A percentile compares a stretch with the other conserved stretches of the same genome.
These are phyloP conservation scores for Harpalus rufipes DNA, from an alignment of 2,888 invertebrate species.

Conservation along the genomic window DNA sequence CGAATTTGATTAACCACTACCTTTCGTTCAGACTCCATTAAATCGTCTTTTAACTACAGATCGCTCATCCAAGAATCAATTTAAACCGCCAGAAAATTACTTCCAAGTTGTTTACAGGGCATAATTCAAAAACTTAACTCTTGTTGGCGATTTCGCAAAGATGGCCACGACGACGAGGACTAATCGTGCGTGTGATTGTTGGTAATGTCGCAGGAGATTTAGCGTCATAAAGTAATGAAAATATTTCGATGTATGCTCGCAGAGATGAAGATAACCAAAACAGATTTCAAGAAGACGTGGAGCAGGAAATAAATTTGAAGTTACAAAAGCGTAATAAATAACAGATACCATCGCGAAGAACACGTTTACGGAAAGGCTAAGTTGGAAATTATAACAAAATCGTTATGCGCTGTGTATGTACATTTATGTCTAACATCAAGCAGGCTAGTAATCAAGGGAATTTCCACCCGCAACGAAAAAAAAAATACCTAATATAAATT, in stretches of 20 bases:
- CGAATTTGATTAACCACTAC: conserved; percentile 49
- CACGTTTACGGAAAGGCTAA: conserved; percentile 59
- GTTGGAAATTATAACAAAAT: conserved; percentile 65
- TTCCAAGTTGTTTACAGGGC: conserved; percentile 21
- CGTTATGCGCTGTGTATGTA: conserved; percentile 57
- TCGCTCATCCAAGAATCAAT: conserved; percentile 23
- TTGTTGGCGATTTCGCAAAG: not conserved
- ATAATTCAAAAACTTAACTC: conserved; percentile 37
- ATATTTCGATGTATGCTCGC: conserved; percentile 59
- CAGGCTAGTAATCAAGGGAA: conserved; percentile 12
- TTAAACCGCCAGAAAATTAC: conserved; percentile 14
- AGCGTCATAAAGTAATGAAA: conserved; percentile 60
- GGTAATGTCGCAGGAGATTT: conserved; percentile 35
- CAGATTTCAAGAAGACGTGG: conserved; percentile 48
- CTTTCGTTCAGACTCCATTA: conserved; percentile 38
- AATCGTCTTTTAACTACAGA: conserved; percentile 50
- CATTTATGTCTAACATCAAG: conserved; percentile 42
- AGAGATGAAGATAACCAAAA: conserved; percentile 64
- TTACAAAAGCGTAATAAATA: conserved; percentile 65
- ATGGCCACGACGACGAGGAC: not conserved
- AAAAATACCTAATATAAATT: too few species aligned
- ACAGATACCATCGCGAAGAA: conserved; percentile 63
- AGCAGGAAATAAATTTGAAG: conserved; percentile 65
- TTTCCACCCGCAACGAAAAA: not conserved
- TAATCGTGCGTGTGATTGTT: conserved; percentile 35